Evolutionary conservation across 2,797 vertebrate species (phyloP), one percentile per base, ranked within the genome.

Genomic region (Ptychobarbus kaznakovi): DNA sequence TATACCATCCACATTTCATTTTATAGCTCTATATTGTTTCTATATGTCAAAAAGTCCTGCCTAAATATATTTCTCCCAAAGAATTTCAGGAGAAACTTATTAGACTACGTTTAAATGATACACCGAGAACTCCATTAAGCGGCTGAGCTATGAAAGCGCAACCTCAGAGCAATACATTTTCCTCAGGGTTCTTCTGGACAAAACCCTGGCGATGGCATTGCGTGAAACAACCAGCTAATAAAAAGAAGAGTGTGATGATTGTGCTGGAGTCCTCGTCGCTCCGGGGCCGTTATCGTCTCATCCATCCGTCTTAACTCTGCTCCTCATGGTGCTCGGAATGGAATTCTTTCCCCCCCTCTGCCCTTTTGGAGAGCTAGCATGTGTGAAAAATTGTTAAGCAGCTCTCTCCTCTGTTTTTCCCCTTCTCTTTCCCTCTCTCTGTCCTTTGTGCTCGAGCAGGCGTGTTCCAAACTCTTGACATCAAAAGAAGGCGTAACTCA

Each of bases 401-500:
- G 80, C 84, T 83, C 38, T 74, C 56, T 44, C 42, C 44, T 65
- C 66, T 66, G 9, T 28, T 66, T 63, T 63, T 15, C 20, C 44
- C 69, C 42, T 28, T 63, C 77, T 80, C 63, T 83, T 84, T 49
- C 89, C 89, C 83, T 86, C 80, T 76, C 35, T 84, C 38, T 38
- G 75, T 95, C 94, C 93, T 93, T 94, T 92, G 93, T 89, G 94
- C 93, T 93, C 87, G 92, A 94, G 92, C 91, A 66, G 93, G 92
- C 93, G 90, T 91, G 92, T 92, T 87, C 92, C 93, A 89, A 94
- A 94, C 93, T 93, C 92, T 94, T 94, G 92, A 94, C 94, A 95
- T 95, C 94, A 96, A 95, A 95, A 93, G 90, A 92, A 92, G 86
- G 89, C 92, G 91, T 93, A 93, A 95, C 94, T 94, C 94, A 95